phyloP scores from a whole-genome alignment of 2,888 invertebrate species.

The Tetragnatha montana region DNA sequence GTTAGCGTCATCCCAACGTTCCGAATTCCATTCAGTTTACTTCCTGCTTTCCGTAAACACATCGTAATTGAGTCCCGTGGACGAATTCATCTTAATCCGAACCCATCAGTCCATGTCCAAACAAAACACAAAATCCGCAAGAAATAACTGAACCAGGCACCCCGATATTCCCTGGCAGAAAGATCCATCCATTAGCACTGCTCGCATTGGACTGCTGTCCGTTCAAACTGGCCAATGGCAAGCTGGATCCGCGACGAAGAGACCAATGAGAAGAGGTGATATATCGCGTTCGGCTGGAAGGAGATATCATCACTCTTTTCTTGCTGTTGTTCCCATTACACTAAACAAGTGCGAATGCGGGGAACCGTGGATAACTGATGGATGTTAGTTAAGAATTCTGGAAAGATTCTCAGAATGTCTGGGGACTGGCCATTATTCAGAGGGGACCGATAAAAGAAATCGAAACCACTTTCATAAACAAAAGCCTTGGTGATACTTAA shows the following conservation, averaged over 20 bases:
- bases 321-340: constrained; percentile 17
- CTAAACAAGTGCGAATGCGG: constrained; percentile 36
- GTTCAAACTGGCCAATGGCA: background rate
- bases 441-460: no score
- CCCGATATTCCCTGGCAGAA: background rate
- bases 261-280: background rate
- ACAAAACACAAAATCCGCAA: background rate
- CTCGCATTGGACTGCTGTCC: background rate
- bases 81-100: background rate
- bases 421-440: background rate
- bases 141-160: background rate
- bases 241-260: background rate
- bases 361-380: constrained; percentile 20
- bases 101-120: background rate
- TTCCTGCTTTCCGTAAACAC: background rate
- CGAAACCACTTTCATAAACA: no score
- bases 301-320: background rate
- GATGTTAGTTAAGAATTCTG: constrained; percentile 3
- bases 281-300: background rate
- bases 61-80: background rate
- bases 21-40: background rate
- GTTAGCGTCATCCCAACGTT: no score
- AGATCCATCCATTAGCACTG: background rate
- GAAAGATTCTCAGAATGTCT: background rate
- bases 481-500: no score